phyloP scores from a whole-genome alignment of 2,113 vertebrate species.

The Chionodraco myersi region DNA sequence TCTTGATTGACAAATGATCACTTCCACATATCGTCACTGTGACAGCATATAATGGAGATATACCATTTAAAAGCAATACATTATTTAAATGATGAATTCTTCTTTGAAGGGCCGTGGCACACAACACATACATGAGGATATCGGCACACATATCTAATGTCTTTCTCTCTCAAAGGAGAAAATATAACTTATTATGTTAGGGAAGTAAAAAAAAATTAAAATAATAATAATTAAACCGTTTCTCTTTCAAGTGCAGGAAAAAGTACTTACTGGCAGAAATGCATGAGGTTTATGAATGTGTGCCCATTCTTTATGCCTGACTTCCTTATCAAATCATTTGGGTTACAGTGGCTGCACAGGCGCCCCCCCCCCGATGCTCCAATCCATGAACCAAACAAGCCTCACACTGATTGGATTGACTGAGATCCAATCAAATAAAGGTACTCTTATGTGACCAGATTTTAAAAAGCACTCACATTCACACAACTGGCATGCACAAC shows the following conservation, averaged over 20 bases:
- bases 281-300: background rate
- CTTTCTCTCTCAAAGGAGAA: background rate
- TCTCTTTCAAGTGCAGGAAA: background rate
- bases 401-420: slow-evolving; percentile 75
- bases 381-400: slow-evolving; percentile 50
- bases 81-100: slow-evolving; percentile 32
- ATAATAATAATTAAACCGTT: background rate
- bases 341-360: slow-evolving; percentile 18
- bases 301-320: slow-evolving; percentile 56
- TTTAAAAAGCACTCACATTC: slow-evolving; percentile 20
- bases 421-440: slow-evolving; percentile 75
- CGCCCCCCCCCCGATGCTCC: background rate
- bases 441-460: slow-evolving; percentile 51
- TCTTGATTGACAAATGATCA: slow-evolving; percentile 42
- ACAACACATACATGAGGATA: too few species aligned
- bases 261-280: background rate
- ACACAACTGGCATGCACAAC: background rate
- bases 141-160: background rate
- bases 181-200: background rate
- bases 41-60: background rate
- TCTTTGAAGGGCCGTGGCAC: background rate
- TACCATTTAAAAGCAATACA: slow-evolving; percentile 9
- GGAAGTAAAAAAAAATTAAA: background rate
- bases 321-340: slow-evolving; percentile 66
- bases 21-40: slow-evolving; percentile 8